Percentiles rank a stretch among this genome's conserved stretches.
Evolutionary conservation across 2,113 vertebrate genomes (phyloP).

Genomic region (Vireo altiloquus): DNA sequence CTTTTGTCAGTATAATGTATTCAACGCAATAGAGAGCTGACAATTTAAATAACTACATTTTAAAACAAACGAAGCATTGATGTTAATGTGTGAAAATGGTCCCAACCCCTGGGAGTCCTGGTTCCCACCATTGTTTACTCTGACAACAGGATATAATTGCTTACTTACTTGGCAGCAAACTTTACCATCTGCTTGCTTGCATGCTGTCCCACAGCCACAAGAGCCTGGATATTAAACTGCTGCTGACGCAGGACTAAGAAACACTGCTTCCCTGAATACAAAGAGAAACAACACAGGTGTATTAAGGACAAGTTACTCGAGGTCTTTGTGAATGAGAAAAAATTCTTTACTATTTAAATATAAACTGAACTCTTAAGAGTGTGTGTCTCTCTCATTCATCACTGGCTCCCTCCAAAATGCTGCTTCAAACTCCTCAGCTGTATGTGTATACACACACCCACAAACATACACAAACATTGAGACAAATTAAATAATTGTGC

Average conservation of each 20-base stretch:
- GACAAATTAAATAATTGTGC: not conserved
- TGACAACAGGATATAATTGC: conserved; percentile 90
- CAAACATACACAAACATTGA: not conserved
- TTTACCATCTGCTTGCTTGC: conserved; percentile 99
- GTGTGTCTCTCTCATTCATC: rapidly evolving
- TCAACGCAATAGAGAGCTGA: conserved; percentile 73
- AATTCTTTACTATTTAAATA: conserved; percentile 35
- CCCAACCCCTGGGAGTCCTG: conserved; percentile 75
- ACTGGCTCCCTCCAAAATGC: rapidly evolving
- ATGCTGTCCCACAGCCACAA: conserved; percentile 95
- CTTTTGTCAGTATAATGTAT: conserved; percentile 80
- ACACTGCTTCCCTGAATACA: conserved; percentile 92
- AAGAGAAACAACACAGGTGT: conserved; percentile 63
- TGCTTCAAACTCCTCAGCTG: not conserved
- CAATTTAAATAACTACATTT: conserved; percentile 83
- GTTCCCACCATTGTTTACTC: conserved; percentile 97
- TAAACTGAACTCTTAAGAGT: not conserved
- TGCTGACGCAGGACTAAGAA: conserved; percentile 98
- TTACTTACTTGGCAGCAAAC: conserved; percentile 99
- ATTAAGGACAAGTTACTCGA: conserved; percentile 54
- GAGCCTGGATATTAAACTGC: conserved; percentile 95
- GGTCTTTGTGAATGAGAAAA: conserved; percentile 57
- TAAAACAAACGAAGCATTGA: conserved; percentile 87
- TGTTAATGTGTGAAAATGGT: conserved; percentile 90
- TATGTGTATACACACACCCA: not conserved